A percentile compares a stretch with the other conserved stretches of the same genome.
Evolutionary conservation across 37 sponge, comb jelly and placozoan species (phyloP).

Genomic region (Ephydatia muelleri): DNA sequence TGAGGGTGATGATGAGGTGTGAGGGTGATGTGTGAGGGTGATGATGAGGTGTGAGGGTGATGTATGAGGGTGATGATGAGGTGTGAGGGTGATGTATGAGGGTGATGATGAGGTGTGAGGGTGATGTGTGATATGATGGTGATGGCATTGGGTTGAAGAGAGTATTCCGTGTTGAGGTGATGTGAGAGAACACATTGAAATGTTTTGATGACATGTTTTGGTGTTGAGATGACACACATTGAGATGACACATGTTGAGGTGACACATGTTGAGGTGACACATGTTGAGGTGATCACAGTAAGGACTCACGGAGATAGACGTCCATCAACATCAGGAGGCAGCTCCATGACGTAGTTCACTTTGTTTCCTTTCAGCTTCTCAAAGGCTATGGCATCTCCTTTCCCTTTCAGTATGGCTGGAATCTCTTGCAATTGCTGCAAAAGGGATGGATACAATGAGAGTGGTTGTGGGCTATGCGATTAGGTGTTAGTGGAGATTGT

Average conservation of each 20-base stretch:
- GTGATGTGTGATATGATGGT: too few relatives aligned
- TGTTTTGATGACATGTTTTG: background rate
- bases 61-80: too few relatives aligned
- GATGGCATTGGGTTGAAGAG: too few relatives aligned
- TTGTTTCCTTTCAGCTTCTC: conserved; percentile 30
- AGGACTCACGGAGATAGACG: conserved; percentile 69
- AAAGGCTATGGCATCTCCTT: conserved; percentile 92
- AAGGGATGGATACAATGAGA: background rate
- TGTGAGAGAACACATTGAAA: background rate
- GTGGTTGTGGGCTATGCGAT: background rate
- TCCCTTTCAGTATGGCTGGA: conserved; percentile 76
- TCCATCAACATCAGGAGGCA: conserved; percentile 72
- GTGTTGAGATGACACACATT: background rate
- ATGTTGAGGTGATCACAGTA: background rate
- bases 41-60: too few relatives aligned
- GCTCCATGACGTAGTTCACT: conserved; percentile 79
- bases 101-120: too few relatives aligned
- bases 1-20: too few relatives aligned
- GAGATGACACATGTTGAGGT: background rate
- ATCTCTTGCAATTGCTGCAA: conserved; percentile 84
- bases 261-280: too few relatives aligned
- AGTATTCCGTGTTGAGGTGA: background rate
- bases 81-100: too few relatives aligned
- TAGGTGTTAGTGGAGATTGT: background rate
- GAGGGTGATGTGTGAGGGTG: too few relatives aligned